Evolutionary conservation across 2,113 vertebrate genomes (phyloP), one percentile per base, ranked within the genome.

Genomic region (Salvelinus sp.): DNA sequence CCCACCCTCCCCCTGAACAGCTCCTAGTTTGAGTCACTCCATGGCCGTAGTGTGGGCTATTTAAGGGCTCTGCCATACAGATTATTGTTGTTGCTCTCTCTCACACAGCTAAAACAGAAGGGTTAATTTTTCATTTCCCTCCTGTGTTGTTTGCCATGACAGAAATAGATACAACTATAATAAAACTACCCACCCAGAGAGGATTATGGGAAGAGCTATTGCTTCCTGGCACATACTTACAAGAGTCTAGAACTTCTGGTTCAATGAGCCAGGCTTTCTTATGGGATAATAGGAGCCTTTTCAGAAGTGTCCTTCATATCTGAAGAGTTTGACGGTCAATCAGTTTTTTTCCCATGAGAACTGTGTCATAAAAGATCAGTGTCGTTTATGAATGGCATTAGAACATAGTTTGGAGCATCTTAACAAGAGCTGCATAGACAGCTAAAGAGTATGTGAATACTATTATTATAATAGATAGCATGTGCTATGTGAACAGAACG

Each of bases 51-150:
- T 23, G 7, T 22, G 62, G 33, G 79, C 76, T 89, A 89, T 87
- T 84, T 89, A 25, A 67, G 78, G 79, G 66, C 13, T 14, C 27
- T 76, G 63, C 10, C 57, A 80, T 76, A 57, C 68, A 68, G 69
- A 67, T 73, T 76, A 87, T 87, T 89, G 86, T 85, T 86, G 1
- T 54, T 54, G 79, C 79, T 67, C 76, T 84, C 38, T 44, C 38
- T 44, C 78, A 33, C 13, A 44, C 14, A 38, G 28, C 16, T 3
- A 33, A 68, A 67, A 83, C 80, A 80, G 76, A 83, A 84, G 77
- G 70, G 68, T 70, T 79, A 80, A 83, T 88, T 84, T 85, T 69
- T 70, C 70, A 78, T 75, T 73, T 25, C 70, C 5, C 38, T 18
- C 50, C 5, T 33, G 66, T 28, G 76, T 3, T 33, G 77, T 76